Percentiles rank a stretch among this genome's conserved stretches.
phyloP scores from a whole-genome alignment of 2,888 invertebrate species.

The Drosophila ochracea region DNA sequence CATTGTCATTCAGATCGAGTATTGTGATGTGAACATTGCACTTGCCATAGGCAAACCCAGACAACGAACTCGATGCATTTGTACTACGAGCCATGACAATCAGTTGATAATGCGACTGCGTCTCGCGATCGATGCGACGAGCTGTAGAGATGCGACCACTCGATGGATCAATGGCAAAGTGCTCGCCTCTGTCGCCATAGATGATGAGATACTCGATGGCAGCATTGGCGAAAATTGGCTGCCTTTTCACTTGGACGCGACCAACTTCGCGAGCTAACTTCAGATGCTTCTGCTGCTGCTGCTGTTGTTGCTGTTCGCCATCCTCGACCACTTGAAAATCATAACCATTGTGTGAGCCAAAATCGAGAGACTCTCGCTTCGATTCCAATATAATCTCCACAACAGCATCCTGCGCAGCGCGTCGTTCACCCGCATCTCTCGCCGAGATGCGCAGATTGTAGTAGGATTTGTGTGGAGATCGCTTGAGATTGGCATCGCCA shows the following conservation, averaged over 20 bases:
- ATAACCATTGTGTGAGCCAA: constrained; percentile 91
- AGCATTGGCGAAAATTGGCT: constrained; percentile 12
- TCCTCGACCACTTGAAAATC: constrained; percentile 94
- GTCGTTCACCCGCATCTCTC: constrained; percentile 92
- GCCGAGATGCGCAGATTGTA: constrained; percentile 92
- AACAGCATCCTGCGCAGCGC: constrained; percentile 90
- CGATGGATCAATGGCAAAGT: constrained; percentile 91
- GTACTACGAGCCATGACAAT: constrained; percentile 91
- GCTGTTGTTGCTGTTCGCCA: constrained; percentile 86
- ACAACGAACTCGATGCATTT: constrained; percentile 11
- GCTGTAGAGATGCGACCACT: constrained; percentile 92
- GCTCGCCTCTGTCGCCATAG: constrained; percentile 86
- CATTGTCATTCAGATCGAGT: constrained; percentile 95
- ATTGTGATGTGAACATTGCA: constrained; percentile 93
- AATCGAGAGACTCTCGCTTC: constrained; percentile 90
- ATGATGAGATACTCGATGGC: constrained; percentile 87
- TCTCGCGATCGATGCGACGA: constrained; percentile 93
- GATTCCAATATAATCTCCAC: constrained; percentile 92
- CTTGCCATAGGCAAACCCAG: constrained; percentile 91
- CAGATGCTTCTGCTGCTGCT: constrained; percentile 71
- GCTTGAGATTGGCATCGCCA: constrained; percentile 71
- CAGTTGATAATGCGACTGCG: constrained; percentile 90
- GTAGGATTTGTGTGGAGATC: constrained; percentile 86
- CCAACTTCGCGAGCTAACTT: constrained; percentile 91
- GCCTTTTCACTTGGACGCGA: constrained; percentile 87